Evolutionary conservation across 2,113 vertebrate species (phyloP), one percentile per base, ranked within the genome.

Genomic region (Ancistrus triradiatus): DNA sequence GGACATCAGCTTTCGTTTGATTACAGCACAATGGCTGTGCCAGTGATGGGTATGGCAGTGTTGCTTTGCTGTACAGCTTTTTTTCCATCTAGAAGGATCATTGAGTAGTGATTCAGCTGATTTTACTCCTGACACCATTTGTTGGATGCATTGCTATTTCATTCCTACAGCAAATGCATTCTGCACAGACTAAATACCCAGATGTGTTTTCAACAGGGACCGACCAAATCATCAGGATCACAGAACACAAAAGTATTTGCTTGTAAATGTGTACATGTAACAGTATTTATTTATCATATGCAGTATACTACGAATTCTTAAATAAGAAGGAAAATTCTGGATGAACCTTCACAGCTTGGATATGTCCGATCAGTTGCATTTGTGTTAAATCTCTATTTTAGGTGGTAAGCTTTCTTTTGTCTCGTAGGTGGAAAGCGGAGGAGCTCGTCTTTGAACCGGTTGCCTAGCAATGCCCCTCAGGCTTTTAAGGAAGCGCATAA

Each of bases 371-470:
- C 46, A 40, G 21, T 8, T 28, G 24, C 17, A 51, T 18, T 33
- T 37, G 31, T 59, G 37, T 66, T 40, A 58, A 48, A 50, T 49
- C 27, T 7, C n/a, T 71, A 27, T 59, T 48, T 42, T 15, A 76
- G 77, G 49, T 43, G 35, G 44, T 72, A 53, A 56, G 77, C 43
- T 86, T 67, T 88, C 76, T 84, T 79, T 87, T 91, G 70, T 88
- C 72, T 86, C 89, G 66, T 78, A 95, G 92, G 86, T 87, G 63
- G 82, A 83, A 85, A 85, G 85, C 87, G 81, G 74, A 91, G 91
- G 85, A 93, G 89, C 81, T 84, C 88, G 15, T 93, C 89, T 80
- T 90, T 91, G 90, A 94, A 88, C 81, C 91, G 91, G 77, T 86
- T 93, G 88, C 87, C 77, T 91, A 91, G 88, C 84, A 91, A 80